Base-by-base conservation (phyloP, 1,140 invertebrate genomes). In the Bombus confusus region DNA sequence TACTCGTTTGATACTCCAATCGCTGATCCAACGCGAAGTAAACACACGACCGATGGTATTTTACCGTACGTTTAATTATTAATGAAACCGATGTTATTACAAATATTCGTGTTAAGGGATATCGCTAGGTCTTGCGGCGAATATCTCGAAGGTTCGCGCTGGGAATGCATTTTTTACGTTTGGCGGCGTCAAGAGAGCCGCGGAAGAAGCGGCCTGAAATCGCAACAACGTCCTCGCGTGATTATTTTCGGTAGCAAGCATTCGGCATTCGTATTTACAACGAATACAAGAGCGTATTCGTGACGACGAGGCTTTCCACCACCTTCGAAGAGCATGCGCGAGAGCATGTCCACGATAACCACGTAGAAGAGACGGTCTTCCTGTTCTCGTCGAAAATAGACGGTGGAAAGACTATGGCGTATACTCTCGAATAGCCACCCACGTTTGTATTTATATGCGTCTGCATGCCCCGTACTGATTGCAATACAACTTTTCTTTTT, bases 311-410 rank as follows among this genome's bases (percentile, higher is more conserved):
- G 57, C 80, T 68, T 66, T 52, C 18, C 62, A 39, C 73, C 43
- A 31, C 57, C 57, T 25, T 64, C 68, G 68, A 34, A 47, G 88
- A 85, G 88, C 85, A 86, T 89, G 88, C 85, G 87, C 88, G 80
- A 72, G 80, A 76, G 39, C 47, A 28, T 39, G 25, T 34, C 22
- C 59, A 47, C 79, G 28, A 25, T 28, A 59, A 43, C 25, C 76
- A 75, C 59, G 68, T 37, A 73, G 39, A 80, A 85, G 76, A 77
- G 75, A 75, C 57, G 78, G 66, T 87, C 88, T 89, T 89, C 90
- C 87, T 86, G 83, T 91, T 88, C 81, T 84, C 64, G 82, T 86
- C 87, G 73, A 91, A 91, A 91, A 91, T 91, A 91, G 91, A 91
- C 85, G 74, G 59, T 82, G 84, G 80, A 52, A 81, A 90, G 79